These are phyloP conservation scores for Lepidotrigona ventralis DNA, from an alignment of 1,140 invertebrate species.

Conservation along the genomic window DNA sequence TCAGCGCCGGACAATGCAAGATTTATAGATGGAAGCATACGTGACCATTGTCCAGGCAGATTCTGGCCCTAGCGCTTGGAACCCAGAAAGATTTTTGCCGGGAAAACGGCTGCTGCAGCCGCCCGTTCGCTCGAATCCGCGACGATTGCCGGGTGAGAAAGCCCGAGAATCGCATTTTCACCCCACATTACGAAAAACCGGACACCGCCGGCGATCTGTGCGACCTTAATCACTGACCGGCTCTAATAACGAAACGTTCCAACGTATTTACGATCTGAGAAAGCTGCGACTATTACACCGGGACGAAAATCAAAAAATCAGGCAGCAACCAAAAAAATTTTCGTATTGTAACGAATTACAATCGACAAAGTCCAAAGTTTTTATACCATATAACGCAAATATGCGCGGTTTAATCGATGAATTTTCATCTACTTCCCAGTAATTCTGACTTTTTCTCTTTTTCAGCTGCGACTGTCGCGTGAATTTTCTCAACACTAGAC, in stretches of 20 bases:
- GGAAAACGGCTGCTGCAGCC: conserved; percentile 40
- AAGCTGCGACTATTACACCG: neutral
- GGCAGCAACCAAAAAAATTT: too few relatives aligned
- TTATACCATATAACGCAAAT: too few relatives aligned
- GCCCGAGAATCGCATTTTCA: conserved; percentile 38
- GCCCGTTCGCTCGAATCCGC: conserved; percentile 21
- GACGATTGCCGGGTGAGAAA: conserved; percentile 49
- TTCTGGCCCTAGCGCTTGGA: conserved; percentile 15
- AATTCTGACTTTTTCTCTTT: too few relatives aligned
- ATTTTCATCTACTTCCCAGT: too few relatives aligned
- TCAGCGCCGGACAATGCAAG: conserved; percentile 76
- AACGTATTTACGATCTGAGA: neutral
- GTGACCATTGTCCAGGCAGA: conserved; percentile 68
- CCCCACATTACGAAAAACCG: conserved; percentile 37
- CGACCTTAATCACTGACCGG: conserved; percentile 40
- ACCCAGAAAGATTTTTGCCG: conserved; percentile 40
- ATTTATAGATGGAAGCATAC: conserved; percentile 77
- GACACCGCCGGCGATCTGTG: conserved; percentile 25
- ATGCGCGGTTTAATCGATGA: too few relatives aligned
- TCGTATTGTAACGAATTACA: too few relatives aligned
- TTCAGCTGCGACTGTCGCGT: too few relatives aligned
- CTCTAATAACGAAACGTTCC: conserved; percentile 40
- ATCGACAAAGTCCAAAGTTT: too few relatives aligned
- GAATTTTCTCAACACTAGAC: too few relatives aligned
- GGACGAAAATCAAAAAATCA: neutral